Evolutionary conservation across 2,113 vertebrate species (phyloP).

Genomic region (Eulemur macaco): DNA sequence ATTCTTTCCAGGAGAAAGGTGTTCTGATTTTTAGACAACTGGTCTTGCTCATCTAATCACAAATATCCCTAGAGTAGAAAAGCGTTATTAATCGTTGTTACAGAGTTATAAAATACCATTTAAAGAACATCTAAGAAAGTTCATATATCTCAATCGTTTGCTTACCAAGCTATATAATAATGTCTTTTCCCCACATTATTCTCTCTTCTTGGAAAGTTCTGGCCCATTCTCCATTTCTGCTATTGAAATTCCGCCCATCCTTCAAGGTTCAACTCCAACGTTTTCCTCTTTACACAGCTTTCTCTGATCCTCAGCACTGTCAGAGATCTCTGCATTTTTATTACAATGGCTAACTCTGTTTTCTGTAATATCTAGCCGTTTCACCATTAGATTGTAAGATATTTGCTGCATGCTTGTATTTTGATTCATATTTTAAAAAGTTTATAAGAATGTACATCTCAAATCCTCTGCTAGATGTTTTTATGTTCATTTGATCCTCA

Average conservation of each 20-base stretch:
- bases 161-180: background rate
- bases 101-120: background rate
- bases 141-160: background rate
- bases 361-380: background rate
- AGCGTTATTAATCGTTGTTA: background rate
- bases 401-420: background rate
- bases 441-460: background rate
- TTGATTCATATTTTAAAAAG: background rate
- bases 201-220: conserved; percentile 12
- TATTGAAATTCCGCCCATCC: background rate
- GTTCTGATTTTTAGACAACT: background rate
- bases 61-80: background rate
- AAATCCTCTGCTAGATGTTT: background rate
- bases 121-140: background rate
- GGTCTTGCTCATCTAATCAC: background rate
- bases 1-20: background rate
- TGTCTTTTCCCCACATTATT: background rate
- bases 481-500: background rate
- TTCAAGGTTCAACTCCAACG: background rate
- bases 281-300: background rate
- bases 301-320: background rate
- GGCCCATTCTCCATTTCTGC: background rate
- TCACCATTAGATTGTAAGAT: background rate
- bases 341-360: background rate
- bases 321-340: background rate